These are phyloP conservation scores for Keiferia lycopersicella DNA, from an alignment of 2,888 invertebrate species.

Conservation along the genomic window DNA sequence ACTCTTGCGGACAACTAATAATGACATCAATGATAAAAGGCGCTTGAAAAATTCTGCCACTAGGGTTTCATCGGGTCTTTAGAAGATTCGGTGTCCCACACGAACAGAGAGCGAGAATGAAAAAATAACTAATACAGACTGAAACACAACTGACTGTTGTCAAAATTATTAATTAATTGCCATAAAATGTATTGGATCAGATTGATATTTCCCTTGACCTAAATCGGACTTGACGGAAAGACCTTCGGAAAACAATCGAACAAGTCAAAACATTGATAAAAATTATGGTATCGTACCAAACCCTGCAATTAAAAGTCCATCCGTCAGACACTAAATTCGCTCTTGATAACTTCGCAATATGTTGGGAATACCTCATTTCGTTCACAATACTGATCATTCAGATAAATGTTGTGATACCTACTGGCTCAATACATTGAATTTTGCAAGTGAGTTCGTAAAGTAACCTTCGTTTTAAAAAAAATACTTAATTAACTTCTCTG, in stretches of 20 bases:
- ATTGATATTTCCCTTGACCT: not conserved
- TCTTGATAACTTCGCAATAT: slow-evolving; percentile 6
- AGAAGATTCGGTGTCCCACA: too few relatives aligned
- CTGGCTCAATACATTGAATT: slow-evolving; percentile 4
- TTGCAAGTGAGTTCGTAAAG: not conserved
- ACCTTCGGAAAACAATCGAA: slow-evolving; percentile 9
- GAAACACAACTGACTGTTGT: too few relatives aligned
- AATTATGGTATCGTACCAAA: not conserved
- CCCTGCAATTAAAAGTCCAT: not conserved
- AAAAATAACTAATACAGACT: too few relatives aligned
- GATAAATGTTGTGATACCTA: not conserved
- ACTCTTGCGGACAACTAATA: too few relatives aligned
- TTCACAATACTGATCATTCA: slow-evolving; percentile 14
- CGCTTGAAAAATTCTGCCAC: too few relatives aligned
- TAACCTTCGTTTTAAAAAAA: too few relatives aligned
- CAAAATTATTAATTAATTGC: too few relatives aligned
- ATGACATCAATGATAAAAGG: too few relatives aligned
- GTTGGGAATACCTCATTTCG: slow-evolving; percentile 1
- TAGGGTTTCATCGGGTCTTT: too few relatives aligned
- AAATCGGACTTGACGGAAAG: not conserved
- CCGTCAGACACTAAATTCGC: not conserved
- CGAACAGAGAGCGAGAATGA: too few relatives aligned
- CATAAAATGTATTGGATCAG: too few relatives aligned
- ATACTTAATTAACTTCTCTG: too few relatives aligned
- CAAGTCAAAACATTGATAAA: not conserved